These are phyloP conservation scores for Odocoileus virginianus DNA, from an alignment of 2,113 vertebrate genomes.

Conservation along the genomic window DNA sequence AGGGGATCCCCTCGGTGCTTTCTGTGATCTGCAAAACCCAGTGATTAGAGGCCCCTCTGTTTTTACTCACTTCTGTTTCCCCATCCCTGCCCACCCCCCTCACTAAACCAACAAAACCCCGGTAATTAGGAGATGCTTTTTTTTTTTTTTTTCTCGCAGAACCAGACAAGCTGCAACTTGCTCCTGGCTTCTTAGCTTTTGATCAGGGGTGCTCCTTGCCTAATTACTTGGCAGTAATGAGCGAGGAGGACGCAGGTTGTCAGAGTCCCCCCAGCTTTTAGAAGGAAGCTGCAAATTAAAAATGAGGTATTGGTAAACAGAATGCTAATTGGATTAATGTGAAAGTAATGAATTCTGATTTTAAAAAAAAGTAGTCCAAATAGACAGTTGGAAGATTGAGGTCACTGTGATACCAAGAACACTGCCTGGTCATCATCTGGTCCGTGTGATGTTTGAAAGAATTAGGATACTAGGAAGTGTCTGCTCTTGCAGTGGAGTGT, in stretches of 20 bases:
- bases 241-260: neutral
- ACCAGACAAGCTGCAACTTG: slow-evolving; percentile 72
- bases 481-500: fast-evolving
- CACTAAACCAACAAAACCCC: neutral
- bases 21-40: neutral
- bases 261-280: neutral
- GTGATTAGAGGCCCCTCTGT: neutral
- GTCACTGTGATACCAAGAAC: fast-evolving
- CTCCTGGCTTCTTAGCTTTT: slow-evolving; percentile 54
- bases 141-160: neutral
- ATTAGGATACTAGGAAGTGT: fast-evolving
- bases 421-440: fast-evolving
- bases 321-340: slow-evolving; percentile 54
- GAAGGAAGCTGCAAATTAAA: slow-evolving; percentile 41
- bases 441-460: neutral
- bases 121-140: slow-evolving; percentile 1
- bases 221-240: slow-evolving; percentile 72
- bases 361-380: neutral
- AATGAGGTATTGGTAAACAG: neutral
- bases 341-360: neutral
- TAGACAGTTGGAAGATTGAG: fast-evolving
- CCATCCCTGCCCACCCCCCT: neutral
- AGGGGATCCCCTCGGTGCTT: neutral
- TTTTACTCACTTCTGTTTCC: neutral
- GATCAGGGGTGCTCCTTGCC: slow-evolving; percentile 37